These are phyloP conservation scores for Crematogaster levior DNA, from an alignment of 2,888 invertebrate genomes.

Conservation along the genomic window DNA sequence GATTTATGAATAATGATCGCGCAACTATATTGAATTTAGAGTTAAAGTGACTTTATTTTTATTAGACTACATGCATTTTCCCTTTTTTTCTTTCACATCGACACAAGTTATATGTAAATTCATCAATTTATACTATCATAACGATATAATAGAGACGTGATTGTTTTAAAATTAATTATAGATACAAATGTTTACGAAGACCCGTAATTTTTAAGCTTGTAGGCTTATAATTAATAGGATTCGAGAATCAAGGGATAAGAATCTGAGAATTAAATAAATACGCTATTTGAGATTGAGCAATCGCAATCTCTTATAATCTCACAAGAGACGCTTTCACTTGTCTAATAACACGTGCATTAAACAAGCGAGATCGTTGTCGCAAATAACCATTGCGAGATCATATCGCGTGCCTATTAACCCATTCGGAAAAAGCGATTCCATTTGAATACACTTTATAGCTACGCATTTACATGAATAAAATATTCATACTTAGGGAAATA, in stretches of 20 bases:
- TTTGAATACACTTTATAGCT: constrained; percentile 8
- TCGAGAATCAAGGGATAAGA: not conserved
- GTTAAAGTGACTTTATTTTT: constrained; percentile 23
- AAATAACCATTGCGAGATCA: constrained; percentile 4
- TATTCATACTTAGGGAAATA: constrained; percentile 19
- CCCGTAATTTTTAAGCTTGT: not conserved
- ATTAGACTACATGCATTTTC: not conserved
- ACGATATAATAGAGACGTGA: not conserved
- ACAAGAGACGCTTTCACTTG: not conserved
- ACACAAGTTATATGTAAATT: not conserved
- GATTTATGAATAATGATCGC: constrained; percentile 31
- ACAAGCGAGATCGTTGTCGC: constrained; percentile 22
- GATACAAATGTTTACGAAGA: not conserved
- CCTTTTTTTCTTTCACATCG: not conserved
- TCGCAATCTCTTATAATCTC: constrained; percentile 9
- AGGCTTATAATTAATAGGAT: not conserved
- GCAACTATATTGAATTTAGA: constrained; percentile 24
- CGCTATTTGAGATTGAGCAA: not conserved
- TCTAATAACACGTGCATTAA: not conserved
- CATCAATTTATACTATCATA: not conserved
- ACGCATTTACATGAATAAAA: constrained; percentile 11
- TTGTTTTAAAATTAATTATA: not conserved
- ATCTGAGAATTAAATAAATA: constrained; percentile 2
- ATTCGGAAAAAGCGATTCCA: constrained; percentile 6
- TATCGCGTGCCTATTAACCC: constrained; percentile 19